Evolutionary conservation across 64 coral and sea anemone genomes (phyloP), one percentile per base, ranked within the genome.

Genomic region (Acropora yongei): DNA sequence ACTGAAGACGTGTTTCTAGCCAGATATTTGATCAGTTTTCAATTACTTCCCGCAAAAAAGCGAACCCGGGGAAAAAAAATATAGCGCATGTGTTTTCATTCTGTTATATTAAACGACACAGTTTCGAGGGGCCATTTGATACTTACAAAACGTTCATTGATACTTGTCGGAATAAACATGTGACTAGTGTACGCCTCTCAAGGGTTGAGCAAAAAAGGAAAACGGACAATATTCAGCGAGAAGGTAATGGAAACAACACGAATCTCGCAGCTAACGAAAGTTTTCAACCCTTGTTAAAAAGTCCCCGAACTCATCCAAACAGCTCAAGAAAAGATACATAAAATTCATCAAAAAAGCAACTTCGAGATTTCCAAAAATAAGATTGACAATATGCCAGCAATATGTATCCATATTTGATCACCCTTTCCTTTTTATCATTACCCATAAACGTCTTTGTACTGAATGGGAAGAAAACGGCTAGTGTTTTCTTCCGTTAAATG

Each of bases 81-180:
- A 71, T 44, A 18, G 41, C 44, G 47, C n/a, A 81, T 60, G 57
- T 60, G 40, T 41, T 60, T 50, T 81, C 11, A 81, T 19, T 53
- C n/a, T 41, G 17, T 81, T 61, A 81, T 58, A 42, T 57, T 57
- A 30, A 30, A 30, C 30, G 30, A 30, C 30, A 30, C 30, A 30
- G 48, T 80, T 80, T 80, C 61, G 12, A 68, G 58, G 42, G 78
- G 80, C 46, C 58, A 83, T 44, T 82, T 45, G 6, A 83, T 5
- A n/a, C 11, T 44, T 3, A 16, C 39, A 83, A 83, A 46, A 83
- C 58, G 12, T 63, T 42, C 57, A 30, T 45, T 45, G 58, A 66
- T 49, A 80, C 18, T 80, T 55, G 45, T 7, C 49, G 47, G 17
- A 30, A 9, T 30, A 80, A 53, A 39, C 13, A 80, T 17, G 19